A percentile compares a stretch with the other conserved stretches of the same genome.
These are phyloP conservation scores for Scomber colias DNA, from an alignment of 2,113 vertebrate genomes.

Conservation along the genomic window DNA sequence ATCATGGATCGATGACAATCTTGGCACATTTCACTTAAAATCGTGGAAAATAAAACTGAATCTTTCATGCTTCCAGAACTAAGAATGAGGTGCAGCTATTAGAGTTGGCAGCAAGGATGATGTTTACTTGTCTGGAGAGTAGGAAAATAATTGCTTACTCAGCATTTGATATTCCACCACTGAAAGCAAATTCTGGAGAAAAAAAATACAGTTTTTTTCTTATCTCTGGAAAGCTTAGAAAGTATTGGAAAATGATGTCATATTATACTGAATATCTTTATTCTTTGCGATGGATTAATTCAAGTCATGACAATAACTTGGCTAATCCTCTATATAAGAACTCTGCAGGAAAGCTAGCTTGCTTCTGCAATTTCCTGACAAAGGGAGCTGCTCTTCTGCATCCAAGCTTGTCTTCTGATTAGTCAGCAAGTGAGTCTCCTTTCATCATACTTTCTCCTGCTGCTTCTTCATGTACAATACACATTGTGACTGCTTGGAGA, in stretches of 20 bases:
- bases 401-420: background rate
- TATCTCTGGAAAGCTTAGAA: constrained; percentile 4
- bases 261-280: background rate
- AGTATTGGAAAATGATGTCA: constrained; percentile 12
- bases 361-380: constrained; percentile 6
- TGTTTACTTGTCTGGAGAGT: constrained; percentile 19
- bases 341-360: background rate
- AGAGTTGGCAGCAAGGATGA: background rate
- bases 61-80: constrained; percentile 5
- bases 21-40: constrained; percentile 10
- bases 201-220: constrained; percentile 6
- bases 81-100: constrained; percentile 15
- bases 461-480: constrained; percentile 26
- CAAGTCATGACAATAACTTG: constrained; percentile 17
- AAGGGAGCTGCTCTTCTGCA: background rate
- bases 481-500: constrained; percentile 20
- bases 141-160: constrained; percentile 27
- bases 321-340: background rate
- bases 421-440: background rate
- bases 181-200: background rate
- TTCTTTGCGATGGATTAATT: constrained; percentile 20
- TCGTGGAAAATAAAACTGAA: constrained; percentile 21
- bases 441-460: constrained; percentile 5
- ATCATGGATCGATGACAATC: background rate
- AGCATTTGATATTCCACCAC: constrained; percentile 12